These are phyloP conservation scores for Jacana jacana DNA, from an alignment of 2,113 vertebrate genomes.

Conservation along the genomic window DNA sequence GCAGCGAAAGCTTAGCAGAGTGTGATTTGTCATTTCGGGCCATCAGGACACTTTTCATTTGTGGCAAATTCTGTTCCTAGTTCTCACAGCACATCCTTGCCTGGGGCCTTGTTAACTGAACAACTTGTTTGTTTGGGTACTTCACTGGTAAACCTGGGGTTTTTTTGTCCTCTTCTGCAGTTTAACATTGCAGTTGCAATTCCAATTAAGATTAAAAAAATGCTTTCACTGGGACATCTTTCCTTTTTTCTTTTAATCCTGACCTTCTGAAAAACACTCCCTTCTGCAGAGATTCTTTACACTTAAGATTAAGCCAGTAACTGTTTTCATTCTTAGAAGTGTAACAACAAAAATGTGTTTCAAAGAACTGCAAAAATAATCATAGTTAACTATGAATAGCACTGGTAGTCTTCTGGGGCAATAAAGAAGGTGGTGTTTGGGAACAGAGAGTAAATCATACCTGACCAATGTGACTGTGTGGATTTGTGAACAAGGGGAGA, in stretches of 20 bases:
- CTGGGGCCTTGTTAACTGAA: not conserved
- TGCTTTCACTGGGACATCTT: not conserved
- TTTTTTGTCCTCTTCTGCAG: not conserved
- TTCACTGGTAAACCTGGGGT: not conserved
- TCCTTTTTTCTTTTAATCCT: not conserved
- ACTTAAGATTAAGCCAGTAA: not conserved
- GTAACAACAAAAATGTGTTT: not conserved
- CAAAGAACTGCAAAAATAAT: not conserved
- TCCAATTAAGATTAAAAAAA: conserved; percentile 3
- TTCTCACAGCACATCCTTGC: not conserved
- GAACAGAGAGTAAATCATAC: not conserved
- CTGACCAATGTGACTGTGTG: not conserved
- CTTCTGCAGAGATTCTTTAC: not conserved
- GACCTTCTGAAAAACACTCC: not conserved
- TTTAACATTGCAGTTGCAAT: not conserved
- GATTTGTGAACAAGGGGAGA: not conserved
- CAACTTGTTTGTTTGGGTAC: not conserved
- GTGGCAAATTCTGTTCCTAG: not conserved
- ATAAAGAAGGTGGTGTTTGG: not conserved
- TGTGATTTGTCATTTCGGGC: not conserved
- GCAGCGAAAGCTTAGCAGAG: not conserved
- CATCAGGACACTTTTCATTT: not conserved
- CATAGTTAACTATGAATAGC: not conserved
- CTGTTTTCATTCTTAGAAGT: not conserved
- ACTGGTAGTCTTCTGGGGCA: not conserved